Evolutionary conservation across 2,113 vertebrate species (phyloP).

Genomic region (Hippopotamus amphibius): DNA sequence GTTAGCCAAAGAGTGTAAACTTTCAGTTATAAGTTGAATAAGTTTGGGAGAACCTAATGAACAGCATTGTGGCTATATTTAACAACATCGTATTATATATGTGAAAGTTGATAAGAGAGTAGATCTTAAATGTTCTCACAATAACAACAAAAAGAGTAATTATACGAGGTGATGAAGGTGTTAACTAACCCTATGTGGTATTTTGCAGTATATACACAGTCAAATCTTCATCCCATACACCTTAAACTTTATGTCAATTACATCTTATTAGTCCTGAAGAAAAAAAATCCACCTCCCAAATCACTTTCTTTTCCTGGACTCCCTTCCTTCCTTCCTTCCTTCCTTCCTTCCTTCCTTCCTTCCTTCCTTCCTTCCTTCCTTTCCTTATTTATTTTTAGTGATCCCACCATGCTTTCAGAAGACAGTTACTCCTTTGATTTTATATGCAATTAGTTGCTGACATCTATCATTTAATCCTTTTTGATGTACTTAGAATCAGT

Average conservation of each 20-base stretch:
- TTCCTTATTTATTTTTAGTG: neutral
- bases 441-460: neutral
- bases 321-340: no score
- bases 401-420: neutral
- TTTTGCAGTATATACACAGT: neutral
- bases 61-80: neutral
- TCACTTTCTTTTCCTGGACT: neutral
- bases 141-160: neutral
- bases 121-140: neutral
- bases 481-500: neutral
- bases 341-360: no score
- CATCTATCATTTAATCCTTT: neutral
- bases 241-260: neutral
- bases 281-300: neutral
- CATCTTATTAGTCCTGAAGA: neutral
- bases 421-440: neutral
- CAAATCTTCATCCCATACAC: neutral
- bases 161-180: neutral
- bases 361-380: neutral
- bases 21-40: neutral
- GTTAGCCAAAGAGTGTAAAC: neutral
- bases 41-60: neutral
- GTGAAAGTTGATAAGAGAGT: neutral
- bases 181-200: neutral
- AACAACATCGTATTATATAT: neutral